Conservation (phyloP, 1,140 invertebrate species). For the Drosophila orena region DNA sequence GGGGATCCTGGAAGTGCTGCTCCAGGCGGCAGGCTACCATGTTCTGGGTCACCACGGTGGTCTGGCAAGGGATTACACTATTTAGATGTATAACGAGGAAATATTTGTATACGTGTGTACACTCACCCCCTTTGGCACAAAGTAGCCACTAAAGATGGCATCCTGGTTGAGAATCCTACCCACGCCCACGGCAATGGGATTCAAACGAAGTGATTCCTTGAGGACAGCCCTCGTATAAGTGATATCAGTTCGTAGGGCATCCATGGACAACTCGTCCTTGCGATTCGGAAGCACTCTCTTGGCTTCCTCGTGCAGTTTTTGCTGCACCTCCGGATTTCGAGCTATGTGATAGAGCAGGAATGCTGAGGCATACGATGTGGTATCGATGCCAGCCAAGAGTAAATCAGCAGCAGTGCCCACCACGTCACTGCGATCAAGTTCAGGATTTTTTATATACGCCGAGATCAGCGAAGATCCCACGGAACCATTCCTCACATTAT, state of each 20-base stretch:
- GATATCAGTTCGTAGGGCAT: constrained; percentile 87
- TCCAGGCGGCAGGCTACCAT: constrained; percentile 90
- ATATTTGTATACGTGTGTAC: neutral
- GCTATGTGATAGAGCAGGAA: constrained; percentile 94
- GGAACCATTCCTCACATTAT: constrained; percentile 85
- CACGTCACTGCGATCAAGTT: constrained; percentile 91
- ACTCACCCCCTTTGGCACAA: constrained; percentile 93
- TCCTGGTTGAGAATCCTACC: constrained; percentile 92
- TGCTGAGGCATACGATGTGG: constrained; percentile 92
- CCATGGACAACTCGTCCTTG: constrained; percentile 86
- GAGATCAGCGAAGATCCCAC: constrained; percentile 86
- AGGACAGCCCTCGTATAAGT: constrained; percentile 91
- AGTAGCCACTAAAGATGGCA: constrained; percentile 91
- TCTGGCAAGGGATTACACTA: constrained; percentile 87
- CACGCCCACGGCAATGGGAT: constrained; percentile 92
- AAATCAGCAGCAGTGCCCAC: constrained; percentile 93
- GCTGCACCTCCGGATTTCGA: constrained; percentile 90
- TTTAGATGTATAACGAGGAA: neutral
- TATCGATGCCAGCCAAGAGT: constrained; percentile 94
- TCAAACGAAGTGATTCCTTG: constrained; percentile 94
- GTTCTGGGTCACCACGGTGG: constrained; percentile 94
- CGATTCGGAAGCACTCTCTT: constrained; percentile 86
- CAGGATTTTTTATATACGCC: constrained; percentile 88
- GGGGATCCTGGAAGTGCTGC: constrained; percentile 89
- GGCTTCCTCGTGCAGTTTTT: constrained; percentile 90